Evolutionary conservation across 2,888 invertebrate species (phyloP), one percentile per base, ranked within the genome.

Genomic region (Gymnosoma rotundatum): DNA sequence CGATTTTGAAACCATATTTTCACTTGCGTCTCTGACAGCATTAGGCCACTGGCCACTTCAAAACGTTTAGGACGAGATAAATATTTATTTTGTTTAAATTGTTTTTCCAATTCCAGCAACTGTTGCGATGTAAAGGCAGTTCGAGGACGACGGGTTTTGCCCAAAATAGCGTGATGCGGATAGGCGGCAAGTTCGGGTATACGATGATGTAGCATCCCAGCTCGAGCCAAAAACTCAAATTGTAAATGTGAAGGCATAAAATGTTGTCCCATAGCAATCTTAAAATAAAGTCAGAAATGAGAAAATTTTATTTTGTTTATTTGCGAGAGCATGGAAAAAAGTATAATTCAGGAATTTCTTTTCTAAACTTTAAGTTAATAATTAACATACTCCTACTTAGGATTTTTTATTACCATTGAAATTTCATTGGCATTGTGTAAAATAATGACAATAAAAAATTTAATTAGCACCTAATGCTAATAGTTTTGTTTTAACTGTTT

Each of bases 1-100:
- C 99, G 94, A 92, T 99, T 99, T 94, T 99, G 99, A 93, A 99
- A 99, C 99, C 98, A 98, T 89, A 98, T 98, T 94, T 98, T 98
- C 86, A 98, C 98, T 97, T 98, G 94, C 8, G 99, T 99, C 93
- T 99, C 99, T 0, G 99, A 99, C 56, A 99, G 94, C 96, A 98
- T 98, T 81, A 99, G 93, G 74, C 97, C 97, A 79, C 99, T 99
- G 60, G 99, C 99, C 67, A 99, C 99, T 92, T 99, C 99, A 92
- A 99, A 99, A 89, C 99, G 94, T 93, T 99, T 99, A 21, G 99
- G 99, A 88, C 99, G 93, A 45, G 99, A 99, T 60, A 99, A 95
- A 93, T 99, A 99, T 93, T 99, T 99, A 94, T 99, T 99, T 94
- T 98, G 98, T 84, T 98, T 95, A 94, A 99, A 99, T 93, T 99